Conservation (phyloP, 2,113 vertebrate genomes). For the Bucco capensis region DNA sequence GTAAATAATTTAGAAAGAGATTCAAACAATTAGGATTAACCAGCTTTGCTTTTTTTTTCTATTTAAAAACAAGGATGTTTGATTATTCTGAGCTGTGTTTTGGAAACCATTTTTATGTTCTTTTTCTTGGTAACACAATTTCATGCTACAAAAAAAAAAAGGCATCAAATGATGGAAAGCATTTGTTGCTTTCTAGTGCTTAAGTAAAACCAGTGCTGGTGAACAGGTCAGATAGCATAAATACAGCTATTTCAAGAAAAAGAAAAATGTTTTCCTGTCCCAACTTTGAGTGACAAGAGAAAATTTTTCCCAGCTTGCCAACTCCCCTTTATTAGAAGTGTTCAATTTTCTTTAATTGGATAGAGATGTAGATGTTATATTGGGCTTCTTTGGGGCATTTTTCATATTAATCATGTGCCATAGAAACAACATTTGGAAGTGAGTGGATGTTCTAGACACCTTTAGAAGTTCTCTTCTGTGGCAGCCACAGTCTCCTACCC, state of each 20-base stretch:
- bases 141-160: conserved; percentile 7
- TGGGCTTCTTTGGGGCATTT: conserved; percentile 21
- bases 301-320: conserved; percentile 62
- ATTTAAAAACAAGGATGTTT: background rate
- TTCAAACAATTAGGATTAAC: conserved; percentile 64
- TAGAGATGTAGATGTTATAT: background rate
- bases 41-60: background rate
- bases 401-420: conserved; percentile 44
- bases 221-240: conserved; percentile 63
- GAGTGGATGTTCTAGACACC: conserved; percentile 63
- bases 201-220: conserved; percentile 47
- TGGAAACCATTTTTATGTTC: conserved; percentile 41
- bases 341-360: conserved; percentile 48
- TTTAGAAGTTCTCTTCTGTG: conserved; percentile 36
- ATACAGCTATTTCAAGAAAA: conserved; percentile 56
- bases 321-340: conserved; percentile 31
- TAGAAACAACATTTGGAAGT: conserved; percentile 27
- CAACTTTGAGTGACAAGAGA: conserved; percentile 62
- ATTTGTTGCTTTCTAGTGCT: conserved; percentile 40
- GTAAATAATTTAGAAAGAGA: conserved; percentile 59
- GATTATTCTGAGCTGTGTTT: conserved; percentile 5
- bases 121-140: conserved; percentile 40
- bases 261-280: conserved; percentile 51
- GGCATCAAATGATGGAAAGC: conserved; percentile 29
- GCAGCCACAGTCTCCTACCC: conserved; percentile 62